Conservation (phyloP, 2,888 invertebrate species). For the Yponomeuta malinellus region DNA sequence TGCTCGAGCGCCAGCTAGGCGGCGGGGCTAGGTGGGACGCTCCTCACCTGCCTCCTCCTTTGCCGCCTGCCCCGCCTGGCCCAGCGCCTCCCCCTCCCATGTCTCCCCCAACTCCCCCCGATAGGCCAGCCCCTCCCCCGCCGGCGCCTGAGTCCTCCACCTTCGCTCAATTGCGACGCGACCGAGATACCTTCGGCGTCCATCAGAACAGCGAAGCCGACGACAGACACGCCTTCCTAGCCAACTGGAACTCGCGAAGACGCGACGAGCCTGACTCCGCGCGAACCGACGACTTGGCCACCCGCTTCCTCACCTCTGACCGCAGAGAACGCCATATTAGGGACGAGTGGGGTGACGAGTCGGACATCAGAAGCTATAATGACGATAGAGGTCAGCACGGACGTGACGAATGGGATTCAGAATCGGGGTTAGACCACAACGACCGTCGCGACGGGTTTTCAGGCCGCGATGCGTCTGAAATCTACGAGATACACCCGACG, state of each 20-base stretch:
- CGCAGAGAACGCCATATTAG: conserved; percentile 47
- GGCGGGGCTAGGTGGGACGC: conserved; percentile 79
- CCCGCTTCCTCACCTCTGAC: conserved; percentile 60
- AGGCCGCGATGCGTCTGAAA: conserved; percentile 64
- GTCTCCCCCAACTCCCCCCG: conserved; percentile 70
- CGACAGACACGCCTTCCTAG: conserved; percentile 70
- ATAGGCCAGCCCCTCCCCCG: conserved; percentile 79
- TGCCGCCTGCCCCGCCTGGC: conserved; percentile 77
- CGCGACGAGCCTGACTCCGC: conserved; percentile 58
- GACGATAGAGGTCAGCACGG: conserved; percentile 45
- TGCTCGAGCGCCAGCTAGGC: conserved; percentile 90
- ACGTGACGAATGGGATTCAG: conserved; percentile 69
- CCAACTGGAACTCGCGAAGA: conserved; percentile 67
- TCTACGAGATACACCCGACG: conserved; percentile 62
- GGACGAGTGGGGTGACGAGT: conserved; percentile 67
- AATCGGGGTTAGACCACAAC: conserved; percentile 52
- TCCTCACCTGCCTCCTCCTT: conserved; percentile 78
- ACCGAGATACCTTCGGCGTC: conserved; percentile 83
- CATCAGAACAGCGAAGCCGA: conserved; percentile 79
- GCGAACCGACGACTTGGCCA: conserved; percentile 55
- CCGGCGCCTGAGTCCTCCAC: conserved; percentile 72
- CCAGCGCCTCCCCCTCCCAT: conserved; percentile 79
- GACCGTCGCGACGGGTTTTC: conserved; percentile 52
- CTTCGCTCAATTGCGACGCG: conserved; percentile 81
- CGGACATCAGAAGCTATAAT: conserved; percentile 39